Percentiles rank a stretch among this genome's conserved stretches.
These are phyloP conservation scores for Oreochromis mossambicus DNA, from an alignment of 2,797 vertebrate species.

Conservation along the genomic window DNA sequence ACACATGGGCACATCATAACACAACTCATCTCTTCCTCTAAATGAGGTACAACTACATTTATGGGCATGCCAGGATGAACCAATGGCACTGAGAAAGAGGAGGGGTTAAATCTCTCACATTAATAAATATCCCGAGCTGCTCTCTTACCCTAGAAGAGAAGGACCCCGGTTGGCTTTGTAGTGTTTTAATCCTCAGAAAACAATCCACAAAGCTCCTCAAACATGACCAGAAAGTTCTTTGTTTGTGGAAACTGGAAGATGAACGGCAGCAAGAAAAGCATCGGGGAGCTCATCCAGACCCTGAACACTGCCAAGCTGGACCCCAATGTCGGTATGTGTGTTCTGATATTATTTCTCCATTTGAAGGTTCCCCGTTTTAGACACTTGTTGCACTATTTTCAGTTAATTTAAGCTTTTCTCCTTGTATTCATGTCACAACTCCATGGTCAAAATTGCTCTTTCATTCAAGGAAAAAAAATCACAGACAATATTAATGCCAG, in stretches of 20 bases:
- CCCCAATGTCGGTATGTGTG: slow-evolving; percentile 84
- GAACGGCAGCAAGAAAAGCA: slow-evolving; percentile 93
- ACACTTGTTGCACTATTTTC: not conserved
- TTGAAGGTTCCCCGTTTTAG: not conserved
- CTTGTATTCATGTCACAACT: not conserved
- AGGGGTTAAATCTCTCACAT: slow-evolving; percentile 8
- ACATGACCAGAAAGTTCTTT: slow-evolving; percentile 94
- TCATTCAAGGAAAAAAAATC: not conserved
- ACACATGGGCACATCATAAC: slow-evolving; percentile 55
- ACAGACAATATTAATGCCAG: not conserved
- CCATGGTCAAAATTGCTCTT: not conserved
- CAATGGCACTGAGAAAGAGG: slow-evolving; percentile 59
- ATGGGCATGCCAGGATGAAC: slow-evolving; percentile 44
- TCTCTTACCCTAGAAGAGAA: slow-evolving; percentile 10
- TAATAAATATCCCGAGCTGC: slow-evolving; percentile 57
- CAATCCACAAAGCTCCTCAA: slow-evolving; percentile 13
- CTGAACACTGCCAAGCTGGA: slow-evolving; percentile 86
- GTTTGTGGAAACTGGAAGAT: slow-evolving; percentile 98
- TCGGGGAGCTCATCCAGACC: slow-evolving; percentile 88
- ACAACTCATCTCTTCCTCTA: slow-evolving; percentile 37
- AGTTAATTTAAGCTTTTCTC: accelerated
- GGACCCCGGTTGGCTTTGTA: not conserved
- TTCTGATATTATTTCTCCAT: not conserved
- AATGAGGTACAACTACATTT: not conserved
- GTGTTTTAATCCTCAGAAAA: not conserved